Percentiles rank a stretch among this genome's conserved stretches.
phyloP scores from a whole-genome alignment of 1,140 invertebrate genomes.

The Dicyema japonicum region DNA sequence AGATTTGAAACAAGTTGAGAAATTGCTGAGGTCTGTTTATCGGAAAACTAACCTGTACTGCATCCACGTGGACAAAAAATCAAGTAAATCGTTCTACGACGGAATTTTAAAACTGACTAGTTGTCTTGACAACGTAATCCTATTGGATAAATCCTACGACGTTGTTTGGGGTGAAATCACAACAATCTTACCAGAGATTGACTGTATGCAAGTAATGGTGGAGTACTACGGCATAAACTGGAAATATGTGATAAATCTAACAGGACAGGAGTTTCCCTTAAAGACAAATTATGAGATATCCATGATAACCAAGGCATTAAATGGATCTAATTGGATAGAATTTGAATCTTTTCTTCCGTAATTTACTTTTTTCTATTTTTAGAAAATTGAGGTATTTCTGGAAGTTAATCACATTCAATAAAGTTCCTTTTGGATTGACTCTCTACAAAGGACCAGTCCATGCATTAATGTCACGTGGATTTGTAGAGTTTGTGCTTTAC shows the following conservation, averaged over 20 bases:
- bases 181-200: slow-evolving; percentile 1
- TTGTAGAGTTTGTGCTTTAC: slow-evolving; percentile 4
- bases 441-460: slow-evolving; percentile 4
- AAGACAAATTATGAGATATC: slow-evolving; percentile 11
- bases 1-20: slow-evolving; percentile 12
- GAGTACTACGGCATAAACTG: too few species aligned
- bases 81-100: slow-evolving; percentile 4
- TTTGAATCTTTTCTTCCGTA: too few species aligned
- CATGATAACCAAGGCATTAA: slow-evolving; percentile 8
- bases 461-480: slow-evolving; percentile 1
- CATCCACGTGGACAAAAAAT: slow-evolving; percentile 12
- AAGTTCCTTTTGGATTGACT: too few species aligned
- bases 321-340: slow-evolving; percentile 9
- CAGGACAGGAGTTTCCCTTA: slow-evolving; percentile 9
- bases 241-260: slow-evolving; percentile 9
- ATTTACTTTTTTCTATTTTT: too few species aligned
- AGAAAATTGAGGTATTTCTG: too few species aligned
- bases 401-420: too few species aligned
- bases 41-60: slow-evolving; percentile 15
- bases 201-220: too few species aligned
- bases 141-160: neutral
- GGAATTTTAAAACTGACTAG: slow-evolving; percentile 5
- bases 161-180: slow-evolving; percentile 3
- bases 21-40: slow-evolving; percentile 11
- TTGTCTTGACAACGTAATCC: slow-evolving; percentile 2